A percentile compares a stretch with the other conserved stretches of the same genome.
phyloP scores from a whole-genome alignment of 2,888 invertebrate genomes.

The Stenoptilia bipunctidactyla region DNA sequence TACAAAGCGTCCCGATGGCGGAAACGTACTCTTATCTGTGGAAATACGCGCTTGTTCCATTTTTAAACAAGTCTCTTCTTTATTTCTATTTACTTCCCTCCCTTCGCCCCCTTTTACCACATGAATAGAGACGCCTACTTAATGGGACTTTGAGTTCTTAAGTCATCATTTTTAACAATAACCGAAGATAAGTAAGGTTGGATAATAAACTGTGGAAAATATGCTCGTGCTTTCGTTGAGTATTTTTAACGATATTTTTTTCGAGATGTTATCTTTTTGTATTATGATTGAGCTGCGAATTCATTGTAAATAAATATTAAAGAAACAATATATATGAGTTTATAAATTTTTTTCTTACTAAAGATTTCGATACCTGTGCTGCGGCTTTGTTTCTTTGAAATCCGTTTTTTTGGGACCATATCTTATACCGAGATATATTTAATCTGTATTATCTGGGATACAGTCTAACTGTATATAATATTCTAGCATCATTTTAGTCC shows the following conservation, averaged over 20 bases:
- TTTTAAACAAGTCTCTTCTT: slow-evolving; percentile 70
- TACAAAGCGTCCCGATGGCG: slow-evolving; percentile 36
- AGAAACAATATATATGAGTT: no score
- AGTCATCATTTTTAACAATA: slow-evolving; percentile 69
- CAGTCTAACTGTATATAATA: no score
- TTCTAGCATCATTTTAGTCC: no score
- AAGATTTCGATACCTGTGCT: no score
- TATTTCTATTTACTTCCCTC: slow-evolving; percentile 58
- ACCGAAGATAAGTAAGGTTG: slow-evolving; percentile 57
- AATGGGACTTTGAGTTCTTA: slow-evolving; percentile 70
- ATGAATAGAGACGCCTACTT: slow-evolving; percentile 66
- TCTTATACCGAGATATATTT: no score
- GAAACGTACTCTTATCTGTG: slow-evolving; percentile 68
- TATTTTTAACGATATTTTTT: slow-evolving; percentile 22
- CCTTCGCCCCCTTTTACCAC: slow-evolving; percentile 44
- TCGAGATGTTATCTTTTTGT: slow-evolving; percentile 25
- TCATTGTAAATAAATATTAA: no score
- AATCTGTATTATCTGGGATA: no score
- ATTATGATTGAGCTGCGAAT: no score
- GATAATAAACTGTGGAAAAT: slow-evolving; percentile 55
- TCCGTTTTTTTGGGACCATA: no score
- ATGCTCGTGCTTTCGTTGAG: neutral
- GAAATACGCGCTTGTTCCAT: slow-evolving; percentile 67
- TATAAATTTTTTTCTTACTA: no score
- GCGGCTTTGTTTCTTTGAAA: no score